Percentiles rank a stretch among this genome's conserved stretches.
Evolutionary conservation across 2,797 vertebrate species (phyloP).

Genomic region (Rhynchonycteris naso): DNA sequence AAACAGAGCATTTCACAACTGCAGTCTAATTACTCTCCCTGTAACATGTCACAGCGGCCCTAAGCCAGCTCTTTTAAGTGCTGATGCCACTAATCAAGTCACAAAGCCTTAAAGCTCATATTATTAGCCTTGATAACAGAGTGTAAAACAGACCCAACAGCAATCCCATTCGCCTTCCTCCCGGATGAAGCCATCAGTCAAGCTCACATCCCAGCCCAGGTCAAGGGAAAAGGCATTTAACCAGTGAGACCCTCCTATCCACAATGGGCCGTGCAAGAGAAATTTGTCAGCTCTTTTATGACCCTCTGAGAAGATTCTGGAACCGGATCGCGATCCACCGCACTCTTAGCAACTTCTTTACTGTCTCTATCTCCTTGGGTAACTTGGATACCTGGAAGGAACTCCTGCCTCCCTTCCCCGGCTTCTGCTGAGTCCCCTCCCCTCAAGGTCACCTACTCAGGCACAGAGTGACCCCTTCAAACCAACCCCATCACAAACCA

Average conservation of each 20-base stretch:
- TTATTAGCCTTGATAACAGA: slow-evolving; percentile 67
- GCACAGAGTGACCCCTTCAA: slow-evolving; percentile 5
- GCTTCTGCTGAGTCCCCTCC: neutral
- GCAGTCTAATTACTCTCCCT: slow-evolving; percentile 61
- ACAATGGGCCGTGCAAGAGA: neutral
- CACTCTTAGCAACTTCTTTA: neutral
- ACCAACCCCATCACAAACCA: slow-evolving; percentile 26
- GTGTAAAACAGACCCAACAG: slow-evolving; percentile 58
- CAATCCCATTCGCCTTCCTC: neutral
- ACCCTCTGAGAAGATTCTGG: slow-evolving; percentile 31
- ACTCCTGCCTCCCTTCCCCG: neutral
- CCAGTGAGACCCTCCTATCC: neutral
- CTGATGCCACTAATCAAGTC: slow-evolving; percentile 66
- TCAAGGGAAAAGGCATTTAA: neutral
- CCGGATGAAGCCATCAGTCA: neutral
- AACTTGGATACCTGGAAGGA: neutral
- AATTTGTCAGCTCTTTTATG: neutral
- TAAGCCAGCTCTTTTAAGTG: slow-evolving; percentile 59
- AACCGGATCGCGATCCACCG: neutral
- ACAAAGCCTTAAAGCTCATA: slow-evolving; percentile 63
- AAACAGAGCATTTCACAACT: slow-evolving; percentile 63
- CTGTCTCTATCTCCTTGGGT: neutral
- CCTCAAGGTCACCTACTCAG: neutral
- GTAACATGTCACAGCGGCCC: slow-evolving; percentile 46
- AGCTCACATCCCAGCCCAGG: neutral